phyloP scores from a whole-genome alignment of 1,140 invertebrate genomes.

The Patella vulgata region DNA sequence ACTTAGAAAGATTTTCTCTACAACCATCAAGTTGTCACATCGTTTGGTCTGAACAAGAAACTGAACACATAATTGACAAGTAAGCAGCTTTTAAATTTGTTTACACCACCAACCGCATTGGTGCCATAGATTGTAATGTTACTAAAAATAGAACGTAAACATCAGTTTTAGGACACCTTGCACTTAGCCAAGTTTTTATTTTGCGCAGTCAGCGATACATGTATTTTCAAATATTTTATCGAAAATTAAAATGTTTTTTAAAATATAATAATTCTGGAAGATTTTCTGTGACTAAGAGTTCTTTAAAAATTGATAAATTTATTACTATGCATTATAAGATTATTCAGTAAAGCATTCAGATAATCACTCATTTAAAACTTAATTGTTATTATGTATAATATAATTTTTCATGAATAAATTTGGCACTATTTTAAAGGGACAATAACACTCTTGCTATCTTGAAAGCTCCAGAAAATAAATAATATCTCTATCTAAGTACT shows the following conservation, averaged over 20 bases:
- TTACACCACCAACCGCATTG: background rate
- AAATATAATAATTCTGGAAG: background rate
- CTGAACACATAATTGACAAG: conserved; percentile 43
- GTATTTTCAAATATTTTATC: background rate
- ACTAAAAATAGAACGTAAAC: background rate
- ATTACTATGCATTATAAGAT: no score
- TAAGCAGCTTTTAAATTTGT: conserved; percentile 31
- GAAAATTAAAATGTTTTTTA: background rate
- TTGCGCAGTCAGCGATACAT: background rate
- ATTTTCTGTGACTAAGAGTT: no score
- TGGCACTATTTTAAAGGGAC: no score
- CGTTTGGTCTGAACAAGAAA: conserved; percentile 47
- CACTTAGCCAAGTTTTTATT: background rate
- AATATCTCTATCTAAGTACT: no score
- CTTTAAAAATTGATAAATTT: no score
- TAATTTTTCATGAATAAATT: no score
- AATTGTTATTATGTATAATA: no score
- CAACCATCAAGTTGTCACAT: conserved; percentile 65
- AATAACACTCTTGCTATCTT: no score
- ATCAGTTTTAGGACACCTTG: background rate
- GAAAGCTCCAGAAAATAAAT: no score
- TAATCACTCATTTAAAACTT: no score
- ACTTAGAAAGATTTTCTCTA: conserved; percentile 62
- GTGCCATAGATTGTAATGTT: background rate
- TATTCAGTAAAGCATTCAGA: no score